These are phyloP conservation scores for Ischnus inquisitorius DNA, from an alignment of 2,888 invertebrate species.

Conservation along the genomic window DNA sequence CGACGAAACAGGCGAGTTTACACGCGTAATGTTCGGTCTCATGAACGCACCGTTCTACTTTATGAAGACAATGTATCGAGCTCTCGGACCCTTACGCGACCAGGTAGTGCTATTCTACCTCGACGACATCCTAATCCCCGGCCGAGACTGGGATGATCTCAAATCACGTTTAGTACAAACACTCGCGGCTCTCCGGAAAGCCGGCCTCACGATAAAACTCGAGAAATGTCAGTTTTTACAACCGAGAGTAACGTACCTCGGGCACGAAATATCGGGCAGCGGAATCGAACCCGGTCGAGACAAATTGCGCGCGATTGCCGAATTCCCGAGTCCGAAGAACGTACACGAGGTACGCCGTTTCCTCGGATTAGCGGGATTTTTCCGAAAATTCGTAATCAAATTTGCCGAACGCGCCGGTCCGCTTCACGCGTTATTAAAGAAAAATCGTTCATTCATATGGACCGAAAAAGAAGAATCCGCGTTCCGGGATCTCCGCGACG, in stretches of 20 bases:
- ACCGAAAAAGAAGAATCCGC: conserved; percentile 7
- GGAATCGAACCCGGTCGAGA: conserved; percentile 62
- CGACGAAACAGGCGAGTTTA: too few species aligned
- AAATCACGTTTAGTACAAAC: conserved; percentile 66
- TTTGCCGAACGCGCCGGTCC: conserved; percentile 38
- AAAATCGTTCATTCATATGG: conserved; percentile 29
- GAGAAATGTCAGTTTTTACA: conserved; percentile 75
- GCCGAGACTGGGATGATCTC: conserved; percentile 70
- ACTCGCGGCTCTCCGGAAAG: conserved; percentile 66
- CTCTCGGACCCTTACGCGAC: conserved; percentile 63
- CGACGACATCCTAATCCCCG: conserved; percentile 75
- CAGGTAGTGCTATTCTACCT: conserved; percentile 72
- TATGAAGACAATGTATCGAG: neutral
- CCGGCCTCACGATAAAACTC: conserved; percentile 70
- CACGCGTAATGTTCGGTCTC: neutral
- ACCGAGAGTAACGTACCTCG: conserved; percentile 72
- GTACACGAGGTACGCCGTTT: conserved; percentile 18
- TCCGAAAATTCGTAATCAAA: conserved; percentile 46
- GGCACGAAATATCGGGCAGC: conserved; percentile 68
- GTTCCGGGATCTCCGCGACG: conserved; percentile 31
- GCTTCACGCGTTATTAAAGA: conserved; percentile 16
- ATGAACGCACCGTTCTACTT: conserved; percentile 15
- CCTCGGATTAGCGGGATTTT: conserved; percentile 38
- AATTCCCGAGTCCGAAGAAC: neutral
- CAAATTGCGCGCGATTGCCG: neutral